These are phyloP conservation scores for Rhinoptilus africanus DNA, from an alignment of 2,113 vertebrate genomes.

Conservation along the genomic window DNA sequence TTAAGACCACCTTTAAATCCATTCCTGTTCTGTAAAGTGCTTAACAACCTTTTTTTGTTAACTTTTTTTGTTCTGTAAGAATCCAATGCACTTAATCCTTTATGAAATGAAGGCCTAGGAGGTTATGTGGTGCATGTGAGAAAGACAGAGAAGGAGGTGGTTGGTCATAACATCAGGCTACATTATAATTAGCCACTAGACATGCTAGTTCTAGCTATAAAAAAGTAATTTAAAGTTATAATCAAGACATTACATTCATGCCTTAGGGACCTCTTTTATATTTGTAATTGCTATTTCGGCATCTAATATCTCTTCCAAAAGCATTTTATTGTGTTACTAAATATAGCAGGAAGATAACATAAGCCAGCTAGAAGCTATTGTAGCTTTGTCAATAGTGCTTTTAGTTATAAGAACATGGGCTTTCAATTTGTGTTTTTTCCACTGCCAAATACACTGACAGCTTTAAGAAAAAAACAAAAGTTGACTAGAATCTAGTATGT, in stretches of 20 bases:
- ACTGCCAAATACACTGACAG: not conserved
- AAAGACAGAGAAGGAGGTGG: not conserved
- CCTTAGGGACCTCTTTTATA: not conserved
- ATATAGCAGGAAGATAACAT: not conserved
- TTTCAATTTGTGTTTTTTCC: not conserved
- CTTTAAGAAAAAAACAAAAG: not conserved
- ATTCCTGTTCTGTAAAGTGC: not conserved
- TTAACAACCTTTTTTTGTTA: not conserved
- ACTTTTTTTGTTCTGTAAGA: not conserved
- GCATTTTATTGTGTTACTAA: not conserved
- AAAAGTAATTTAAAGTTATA: conserved; percentile 35
- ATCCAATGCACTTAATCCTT: not conserved
- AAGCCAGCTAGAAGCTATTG: not conserved
- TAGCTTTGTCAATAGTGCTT: not conserved
- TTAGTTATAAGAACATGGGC: not conserved
- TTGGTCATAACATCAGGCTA: not conserved
- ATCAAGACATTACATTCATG: conserved; percentile 7
- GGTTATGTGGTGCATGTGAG: not conserved
- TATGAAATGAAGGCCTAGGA: not conserved
- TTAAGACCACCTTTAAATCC: not conserved
- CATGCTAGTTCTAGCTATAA: not conserved
- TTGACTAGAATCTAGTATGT: not conserved
- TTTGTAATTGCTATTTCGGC: not conserved
- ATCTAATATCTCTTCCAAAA: conserved; percentile 7
- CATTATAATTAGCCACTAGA: not conserved